Base-by-base conservation (phyloP, 2,888 invertebrate species). In the Zeuzera pyrina region DNA sequence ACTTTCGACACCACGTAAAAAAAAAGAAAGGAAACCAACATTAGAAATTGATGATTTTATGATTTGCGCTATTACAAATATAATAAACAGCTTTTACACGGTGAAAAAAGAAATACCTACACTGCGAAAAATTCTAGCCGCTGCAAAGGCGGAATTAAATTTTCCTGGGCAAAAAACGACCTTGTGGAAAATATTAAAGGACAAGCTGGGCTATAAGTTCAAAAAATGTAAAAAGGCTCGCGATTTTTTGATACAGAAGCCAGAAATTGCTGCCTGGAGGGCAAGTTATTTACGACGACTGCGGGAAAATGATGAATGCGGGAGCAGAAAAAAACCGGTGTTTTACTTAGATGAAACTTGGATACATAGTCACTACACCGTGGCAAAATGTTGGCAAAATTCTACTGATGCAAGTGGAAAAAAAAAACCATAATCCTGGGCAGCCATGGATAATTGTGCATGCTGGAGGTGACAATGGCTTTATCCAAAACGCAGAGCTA, bases 211-310 rank as follows among this genome's bases (percentile, higher is more conserved):
- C 3, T 41, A 43, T 27, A 45, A 36, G 11, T 43, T 43, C 8
- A 41, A 41, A 33, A 45, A 41, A 29, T 39, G 41, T 29, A 42
- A 44, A 30, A 40, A 35, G 33, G 5, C 24, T 13, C 28, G 33
- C 5, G 3, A 12, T 7, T 12, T 42, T 8, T 29, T 47, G 10
- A 36, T 41, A 29, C 43, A 42, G 41, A 49, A 45, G 25, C 44
- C 48, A 1, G 44, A 51, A 13, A 48, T 47, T 8, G 42, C 42
- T 13, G 47, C 47, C 1, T 49, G 50, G 47, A 45, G 47, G 15
- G 51, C 39, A 14, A 36, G 42, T 26, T 49, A 49, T 39, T 35
- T 52, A 22, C 43, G 45, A 3, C 32, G 41, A 10, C 35, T 35
- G 28, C 40, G 41, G 38, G 44, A 49, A 27, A 50, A 49, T 15